Conservation (phyloP, 2,797 vertebrate genomes). For the Eulemur coronatus region DNA sequence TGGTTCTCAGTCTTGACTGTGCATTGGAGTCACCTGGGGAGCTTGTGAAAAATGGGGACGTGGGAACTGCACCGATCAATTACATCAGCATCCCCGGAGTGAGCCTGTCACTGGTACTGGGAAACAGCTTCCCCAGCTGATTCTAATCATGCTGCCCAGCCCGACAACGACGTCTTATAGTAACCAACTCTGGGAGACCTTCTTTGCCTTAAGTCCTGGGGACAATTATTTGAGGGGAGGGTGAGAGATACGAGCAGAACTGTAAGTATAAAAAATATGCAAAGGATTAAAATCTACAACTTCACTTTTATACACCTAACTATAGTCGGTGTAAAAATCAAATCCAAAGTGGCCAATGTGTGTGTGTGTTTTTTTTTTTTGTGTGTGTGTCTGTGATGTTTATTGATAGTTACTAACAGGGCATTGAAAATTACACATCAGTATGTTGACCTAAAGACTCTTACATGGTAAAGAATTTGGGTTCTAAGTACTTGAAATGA, state of each 20-base stretch:
- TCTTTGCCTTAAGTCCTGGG: too few species aligned
- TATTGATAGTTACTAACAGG: neutral
- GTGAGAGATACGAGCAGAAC: neutral
- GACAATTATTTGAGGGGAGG: too few species aligned
- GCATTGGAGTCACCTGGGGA: neutral
- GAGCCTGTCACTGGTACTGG: too few species aligned
- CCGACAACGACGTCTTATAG: too few species aligned
- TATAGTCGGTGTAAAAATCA: neutral
- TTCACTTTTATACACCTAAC: neutral
- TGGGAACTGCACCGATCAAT: neutral
- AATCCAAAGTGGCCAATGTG: neutral
- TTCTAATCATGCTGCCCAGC: too few species aligned
- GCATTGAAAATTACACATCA: neutral
- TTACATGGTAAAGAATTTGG: neutral
- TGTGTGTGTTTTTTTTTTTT: neutral
- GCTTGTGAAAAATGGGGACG: neutral
- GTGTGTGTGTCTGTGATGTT: neutral
- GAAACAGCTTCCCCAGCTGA: too few species aligned
- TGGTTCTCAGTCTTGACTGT: neutral
- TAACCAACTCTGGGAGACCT: too few species aligned
- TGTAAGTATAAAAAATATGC: neutral
- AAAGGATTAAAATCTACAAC: neutral
- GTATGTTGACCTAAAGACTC: neutral
- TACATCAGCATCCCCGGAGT: neutral
- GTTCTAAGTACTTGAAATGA: neutral